Evolutionary conservation across 1,140 invertebrate genomes (phyloP).

Genomic region (Aphelenchoides fujianensis): DNA sequence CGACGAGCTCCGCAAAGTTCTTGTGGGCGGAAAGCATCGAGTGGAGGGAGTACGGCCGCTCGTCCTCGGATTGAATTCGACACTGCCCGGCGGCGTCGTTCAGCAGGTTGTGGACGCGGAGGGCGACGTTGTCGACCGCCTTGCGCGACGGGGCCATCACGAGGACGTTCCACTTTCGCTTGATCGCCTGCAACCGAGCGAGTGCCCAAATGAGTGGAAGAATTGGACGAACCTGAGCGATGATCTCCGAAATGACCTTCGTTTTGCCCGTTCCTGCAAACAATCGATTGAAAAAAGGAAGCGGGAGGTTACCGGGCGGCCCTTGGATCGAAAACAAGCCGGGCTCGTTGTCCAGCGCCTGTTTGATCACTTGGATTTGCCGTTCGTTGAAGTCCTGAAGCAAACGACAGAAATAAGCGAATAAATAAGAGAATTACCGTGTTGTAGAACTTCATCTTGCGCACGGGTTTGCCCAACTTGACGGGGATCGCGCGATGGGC

Average conservation of each 20-base stretch:
- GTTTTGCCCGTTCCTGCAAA: conserved; percentile 41
- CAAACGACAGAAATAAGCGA: background rate
- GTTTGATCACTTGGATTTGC: conserved; percentile 22
- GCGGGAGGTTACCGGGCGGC: conserved; percentile 21
- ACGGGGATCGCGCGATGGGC: conserved; percentile 18
- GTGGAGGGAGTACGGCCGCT: background rate
- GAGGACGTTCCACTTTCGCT: background rate
- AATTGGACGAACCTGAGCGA: conserved; percentile 27
- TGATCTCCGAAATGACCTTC: conserved; percentile 38
- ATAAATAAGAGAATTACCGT: conserved; percentile 4
- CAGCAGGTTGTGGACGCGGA: background rate
- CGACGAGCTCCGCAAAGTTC: background rate
- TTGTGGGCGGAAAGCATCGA: background rate
- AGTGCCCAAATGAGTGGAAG: background rate
- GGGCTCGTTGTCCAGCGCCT: conserved; percentile 21
- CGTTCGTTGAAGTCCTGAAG: conserved; percentile 40
- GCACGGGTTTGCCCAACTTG: background rate
- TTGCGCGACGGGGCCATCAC: conserved; percentile 1
- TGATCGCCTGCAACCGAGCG: background rate
- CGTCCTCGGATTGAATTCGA: background rate
- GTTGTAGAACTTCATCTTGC: background rate
- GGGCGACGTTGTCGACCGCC: background rate
- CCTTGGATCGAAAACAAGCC: conserved; percentile 38
- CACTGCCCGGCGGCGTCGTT: background rate
- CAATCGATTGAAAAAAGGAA: background rate